Base-by-base conservation (phyloP, 2,113 vertebrate species). In the Gopherus evgoodei region DNA sequence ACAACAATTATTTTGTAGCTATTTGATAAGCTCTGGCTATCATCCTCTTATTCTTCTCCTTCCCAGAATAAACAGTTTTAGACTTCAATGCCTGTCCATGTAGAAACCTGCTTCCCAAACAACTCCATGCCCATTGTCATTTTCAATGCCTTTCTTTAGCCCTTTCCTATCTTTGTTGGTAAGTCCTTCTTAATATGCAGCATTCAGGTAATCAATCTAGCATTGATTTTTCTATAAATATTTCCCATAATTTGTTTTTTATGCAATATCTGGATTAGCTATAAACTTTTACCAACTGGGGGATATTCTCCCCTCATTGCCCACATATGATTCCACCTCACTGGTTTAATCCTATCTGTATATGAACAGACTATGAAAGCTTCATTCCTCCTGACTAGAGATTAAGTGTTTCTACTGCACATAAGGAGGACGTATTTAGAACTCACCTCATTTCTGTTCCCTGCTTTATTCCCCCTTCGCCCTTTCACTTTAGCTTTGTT, bases 181-280 rank as follows among this genome's bases (percentile, higher is more conserved):
- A 91, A 50, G 88, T 95, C 94, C 81, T 93, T 50, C 53, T 82
- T 91, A 44, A 22, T 10, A 75, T 96, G 21, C 65, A 96, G 7
- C 52, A 82, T 91, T 93, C 86, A 47, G 65, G 50, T 94, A 94
- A 94, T 96, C 93, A 93, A 50, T 65, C 42, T 96, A 93, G 82
- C 80, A 65, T 76, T 83, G 42, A 2, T 84, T 69, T 84, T 35
- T 85, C 86, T 89, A 89, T 47, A 59, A 88, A 92, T 90, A 6
- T 75, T 72, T 90, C 93, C 80, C 54, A 90, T 91, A 91, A 90
- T 95, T 96, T 86, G 19, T 49, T 44, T 90, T 50, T 91, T 85
- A 79, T 79, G 38, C 62, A 83, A 49, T 57, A 86, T 87, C 65
- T 97, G 72, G 88, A 86, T 79, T 93, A 90, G 86, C 86, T 88